Evolutionary conservation across 2,888 invertebrate species (phyloP).

Genomic region (Agrypnus murinus): DNA sequence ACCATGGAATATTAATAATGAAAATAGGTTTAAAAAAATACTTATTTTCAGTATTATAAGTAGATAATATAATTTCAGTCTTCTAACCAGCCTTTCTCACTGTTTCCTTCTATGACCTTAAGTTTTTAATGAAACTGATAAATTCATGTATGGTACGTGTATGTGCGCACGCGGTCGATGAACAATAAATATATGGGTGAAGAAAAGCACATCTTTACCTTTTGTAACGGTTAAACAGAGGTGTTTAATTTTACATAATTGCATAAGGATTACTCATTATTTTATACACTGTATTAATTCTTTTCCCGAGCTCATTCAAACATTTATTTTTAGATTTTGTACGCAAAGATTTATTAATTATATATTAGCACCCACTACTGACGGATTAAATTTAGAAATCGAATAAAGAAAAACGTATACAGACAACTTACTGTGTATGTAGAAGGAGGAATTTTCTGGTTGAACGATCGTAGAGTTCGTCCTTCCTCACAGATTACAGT

Average conservation of each 20-base stretch:
- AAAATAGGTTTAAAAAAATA: too few species aligned
- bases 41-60: too few species aligned
- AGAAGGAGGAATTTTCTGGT: background rate
- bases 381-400: background rate
- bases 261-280: conserved; percentile 30
- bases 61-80: too few species aligned
- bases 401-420: background rate
- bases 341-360: too few species aligned
- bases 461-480: conserved; percentile 1
- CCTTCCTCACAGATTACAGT: conserved; percentile 25
- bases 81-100: too few species aligned
- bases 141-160: conserved; percentile 5
- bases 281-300: background rate
- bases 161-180: conserved; percentile 19
- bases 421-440: too few species aligned
- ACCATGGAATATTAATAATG: conserved; percentile 1
- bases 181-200: conserved; percentile 16
- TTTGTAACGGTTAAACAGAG: conserved; percentile 28
- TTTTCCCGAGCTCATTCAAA: too few species aligned
- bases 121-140: conserved; percentile 2
- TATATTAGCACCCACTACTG: background rate
- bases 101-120: conserved; percentile 8
- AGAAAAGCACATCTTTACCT: conserved; percentile 28
- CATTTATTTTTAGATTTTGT: too few species aligned
- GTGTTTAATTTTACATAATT: conserved; percentile 24